Evolutionary conservation across 2,888 invertebrate genomes (phyloP), one percentile per base, ranked within the genome.

Genomic region (Prenolepis imparis): DNA sequence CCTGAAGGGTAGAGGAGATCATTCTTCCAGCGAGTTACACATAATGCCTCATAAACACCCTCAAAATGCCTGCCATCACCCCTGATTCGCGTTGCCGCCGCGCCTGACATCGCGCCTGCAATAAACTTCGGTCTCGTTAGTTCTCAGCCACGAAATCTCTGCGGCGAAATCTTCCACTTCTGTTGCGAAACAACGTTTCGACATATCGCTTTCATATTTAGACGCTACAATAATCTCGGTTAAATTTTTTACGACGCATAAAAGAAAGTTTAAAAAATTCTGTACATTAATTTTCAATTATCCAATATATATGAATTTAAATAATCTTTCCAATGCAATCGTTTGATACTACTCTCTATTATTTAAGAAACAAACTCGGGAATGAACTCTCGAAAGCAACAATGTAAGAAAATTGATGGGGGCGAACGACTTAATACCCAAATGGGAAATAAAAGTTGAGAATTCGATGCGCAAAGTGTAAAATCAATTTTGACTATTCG

Each of bases 11-110:
- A 52, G 52, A 52, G 91, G 91, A 92, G 91, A 92, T 93, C 93
- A 92, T 94, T 94, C 93, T 94, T 94, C 94, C 94, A 92, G 91
- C 92, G 92, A 92, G 94, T 94, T 94, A 93, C 94, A 94, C 94
- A 94, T 94, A 94, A 94, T 94, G 94, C 93, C 94, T 94, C 94
- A 94, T 94, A 94, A 94, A 94, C 94, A 94, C 93, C 94, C 93
- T 92, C 92, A 93, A 94, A 94, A 93, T 93, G 93, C 92, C 92
- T 92, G 91, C 91, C 91, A 92, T 92, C 92, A 91, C 90, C 93
- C 92, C 91, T 92, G 86, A 90, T 90, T 91, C 91, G 87, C 89
- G 87, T 89, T 89, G 87, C 88, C 88, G 88, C 89, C 89, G 80
- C 84, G 88, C 85, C 87, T 88, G 92, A 92, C 92, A 91, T 91